Percentiles rank a stretch among this genome's conserved stretches.
phyloP scores from a whole-genome alignment of 2,888 invertebrate genomes.

The Pollenia griseotomentosa region DNA sequence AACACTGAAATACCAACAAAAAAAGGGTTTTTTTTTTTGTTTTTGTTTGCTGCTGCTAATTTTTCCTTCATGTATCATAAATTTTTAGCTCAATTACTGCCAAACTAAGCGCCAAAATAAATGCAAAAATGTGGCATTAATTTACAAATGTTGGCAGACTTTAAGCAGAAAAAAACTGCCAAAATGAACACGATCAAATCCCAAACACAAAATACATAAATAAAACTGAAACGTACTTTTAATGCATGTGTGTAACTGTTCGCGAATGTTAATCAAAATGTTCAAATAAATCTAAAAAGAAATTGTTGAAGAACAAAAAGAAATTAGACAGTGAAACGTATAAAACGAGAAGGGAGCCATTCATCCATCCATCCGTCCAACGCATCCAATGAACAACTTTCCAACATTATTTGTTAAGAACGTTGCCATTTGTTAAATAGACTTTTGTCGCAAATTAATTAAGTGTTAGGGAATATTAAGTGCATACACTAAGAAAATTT shows the following conservation, averaged over 20 bases:
- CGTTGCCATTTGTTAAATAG: conserved; percentile 33
- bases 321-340: conserved; percentile 1
- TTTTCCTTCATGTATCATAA: conserved; percentile 69
- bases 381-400: conserved; percentile 47
- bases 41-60: conserved; percentile 61
- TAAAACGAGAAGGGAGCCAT: conserved; percentile 2
- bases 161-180: background rate
- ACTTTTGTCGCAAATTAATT: conserved; percentile 42
- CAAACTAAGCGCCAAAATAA: conserved; percentile 76
- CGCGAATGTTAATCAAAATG: conserved; percentile 67
- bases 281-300: conserved; percentile 67
- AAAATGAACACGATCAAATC: conserved; percentile 43
- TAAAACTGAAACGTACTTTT: conserved; percentile 5
- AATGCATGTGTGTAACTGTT: background rate
- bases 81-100: conserved; percentile 77
- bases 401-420: conserved; percentile 17
- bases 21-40: conserved; percentile 32
- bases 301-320: conserved; percentile 31
- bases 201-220: background rate
- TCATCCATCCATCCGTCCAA: conserved; percentile 36
- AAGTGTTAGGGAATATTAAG: background rate
- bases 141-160: conserved; percentile 70
- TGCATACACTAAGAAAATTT: conserved; percentile 46
- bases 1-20: background rate
- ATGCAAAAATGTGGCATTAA: conserved; percentile 73